Percentiles rank a stretch among this genome's conserved stretches.
Evolutionary conservation across 1,140 invertebrate species (phyloP).

Genomic region (Calephelis virginiensis): DNA sequence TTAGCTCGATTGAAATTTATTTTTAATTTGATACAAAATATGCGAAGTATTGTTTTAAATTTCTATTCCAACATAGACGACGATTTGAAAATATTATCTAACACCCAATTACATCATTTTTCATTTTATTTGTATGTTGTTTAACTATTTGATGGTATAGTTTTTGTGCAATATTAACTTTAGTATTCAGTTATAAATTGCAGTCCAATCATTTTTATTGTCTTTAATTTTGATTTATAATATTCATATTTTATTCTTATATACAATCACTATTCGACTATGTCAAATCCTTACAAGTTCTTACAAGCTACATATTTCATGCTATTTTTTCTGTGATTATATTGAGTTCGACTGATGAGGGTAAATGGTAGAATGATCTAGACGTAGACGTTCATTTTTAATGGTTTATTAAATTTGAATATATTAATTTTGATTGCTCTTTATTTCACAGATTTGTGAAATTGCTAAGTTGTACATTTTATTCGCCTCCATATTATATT

Average conservation of each 20-base stretch:
- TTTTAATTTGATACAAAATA: too few species aligned
- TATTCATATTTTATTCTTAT: not conserved
- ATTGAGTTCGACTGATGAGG: slow-evolving; percentile 50
- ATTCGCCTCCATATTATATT: slow-evolving; percentile 50
- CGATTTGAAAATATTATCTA: not conserved
- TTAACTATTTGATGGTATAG: not conserved
- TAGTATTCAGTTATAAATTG: not conserved
- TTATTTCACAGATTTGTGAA: slow-evolving; percentile 20
- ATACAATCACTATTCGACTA: not conserved
- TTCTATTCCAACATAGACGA: too few species aligned
- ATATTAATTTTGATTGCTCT: slow-evolving; percentile 30
- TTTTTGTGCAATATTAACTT: slow-evolving; percentile 6
- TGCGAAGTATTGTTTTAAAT: too few species aligned
- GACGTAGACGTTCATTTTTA: slow-evolving; percentile 30
- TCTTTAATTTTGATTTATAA: too few species aligned
- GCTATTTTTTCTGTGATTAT: slow-evolving; percentile 49
- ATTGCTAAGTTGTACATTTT: slow-evolving; percentile 72
- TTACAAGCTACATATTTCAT: slow-evolving; percentile 30
- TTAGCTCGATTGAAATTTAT: too few species aligned
- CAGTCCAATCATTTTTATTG: not conserved
- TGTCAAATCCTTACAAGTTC: not conserved
- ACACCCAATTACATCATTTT: not conserved
- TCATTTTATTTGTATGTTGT: not conserved
- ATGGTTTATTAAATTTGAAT: slow-evolving; percentile 32
- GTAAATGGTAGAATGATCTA: slow-evolving; percentile 36